Conservation (phyloP, 2,113 vertebrate genomes). For the Serilophus lunatus region DNA sequence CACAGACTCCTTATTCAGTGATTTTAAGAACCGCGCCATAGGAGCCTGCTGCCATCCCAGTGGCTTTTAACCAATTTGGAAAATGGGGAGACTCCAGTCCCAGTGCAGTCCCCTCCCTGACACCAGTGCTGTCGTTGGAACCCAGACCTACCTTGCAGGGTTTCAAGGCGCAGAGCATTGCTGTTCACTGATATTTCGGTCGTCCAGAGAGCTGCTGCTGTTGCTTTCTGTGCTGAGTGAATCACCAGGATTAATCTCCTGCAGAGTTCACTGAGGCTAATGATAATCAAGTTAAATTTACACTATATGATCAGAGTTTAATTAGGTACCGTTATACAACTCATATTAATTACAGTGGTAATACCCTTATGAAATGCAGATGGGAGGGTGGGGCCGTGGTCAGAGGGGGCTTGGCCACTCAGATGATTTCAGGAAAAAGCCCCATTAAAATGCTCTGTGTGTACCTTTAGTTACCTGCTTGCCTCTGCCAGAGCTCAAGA, state of each 20-base stretch:
- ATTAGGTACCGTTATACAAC: conserved; percentile 67
- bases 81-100: not conserved
- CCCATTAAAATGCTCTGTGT: not conserved
- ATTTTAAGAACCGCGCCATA: not conserved
- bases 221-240: conserved; percentile 19
- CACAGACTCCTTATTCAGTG: conserved; percentile 37
- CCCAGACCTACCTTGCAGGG: not conserved
- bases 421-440: not conserved
- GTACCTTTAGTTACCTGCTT: not conserved
- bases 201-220: not conserved
- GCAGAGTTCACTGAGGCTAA: conserved; percentile 48
- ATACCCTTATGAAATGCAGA: conserved; percentile 55
- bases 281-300: conserved; percentile 70
- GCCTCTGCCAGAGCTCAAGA: not conserved
- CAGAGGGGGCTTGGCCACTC: not conserved
- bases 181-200: not conserved
- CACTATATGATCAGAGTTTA: conserved; percentile 60
- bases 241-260: conserved; percentile 58
- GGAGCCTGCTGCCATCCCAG: not conserved
- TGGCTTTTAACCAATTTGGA: not conserved
- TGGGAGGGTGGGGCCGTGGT: not conserved
- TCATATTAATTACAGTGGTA: conserved; percentile 59
- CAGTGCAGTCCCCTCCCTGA: fast-evolving
- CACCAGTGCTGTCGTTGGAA: fast-evolving
- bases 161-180: not conserved